Evolutionary conservation across 2,113 vertebrate genomes (phyloP), one percentile per base, ranked within the genome.

Genomic region (Antennarius striatus): DNA sequence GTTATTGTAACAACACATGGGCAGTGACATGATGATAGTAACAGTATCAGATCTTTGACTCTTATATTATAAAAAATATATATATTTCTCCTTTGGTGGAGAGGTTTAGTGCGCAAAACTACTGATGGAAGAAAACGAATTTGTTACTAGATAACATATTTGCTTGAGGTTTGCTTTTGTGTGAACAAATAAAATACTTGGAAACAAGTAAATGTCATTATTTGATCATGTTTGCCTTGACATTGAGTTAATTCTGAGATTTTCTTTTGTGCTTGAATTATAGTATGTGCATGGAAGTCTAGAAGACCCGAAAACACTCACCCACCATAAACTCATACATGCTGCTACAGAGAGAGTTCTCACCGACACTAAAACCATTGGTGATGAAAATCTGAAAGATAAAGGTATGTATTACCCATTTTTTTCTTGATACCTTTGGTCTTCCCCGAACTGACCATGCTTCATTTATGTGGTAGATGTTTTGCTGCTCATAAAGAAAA

Each of bases 241-340:
- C 42, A 43, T 12, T 43, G 42, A 11, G 9, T 43, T 59, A 17
- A 4, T 62, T 45, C 42, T 69, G n/a, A 59, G 9, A 14, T 15
- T 10, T 3, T 72, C 0, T 65, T 1, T 58, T 73, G 9, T 75
- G 9, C 48, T 68, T 64, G 13, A 50, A 66, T 82, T 72, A 16
- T 29, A 99, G 98, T 96, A 93, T 81, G 76, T 93, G 5, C 95
- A 95, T 10, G 97, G 95, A 84, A 95, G 91, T 85, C 73, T 97
- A 67, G 97, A 99, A 85, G 98, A 99, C 86, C 96, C 97, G 52
- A 99, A 99, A 90, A 95, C 91, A 0, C 87, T 98, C 36, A 94
- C 95, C 13, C 96, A 98, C 68, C 97, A 99, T 60, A 99, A 99
- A 82, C 80, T 99, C 62, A 94, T 99, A 61, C 95, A 99, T 0